phyloP scores from a whole-genome alignment of 2,797 vertebrate genomes.

The Hydrolagus colliei region DNA sequence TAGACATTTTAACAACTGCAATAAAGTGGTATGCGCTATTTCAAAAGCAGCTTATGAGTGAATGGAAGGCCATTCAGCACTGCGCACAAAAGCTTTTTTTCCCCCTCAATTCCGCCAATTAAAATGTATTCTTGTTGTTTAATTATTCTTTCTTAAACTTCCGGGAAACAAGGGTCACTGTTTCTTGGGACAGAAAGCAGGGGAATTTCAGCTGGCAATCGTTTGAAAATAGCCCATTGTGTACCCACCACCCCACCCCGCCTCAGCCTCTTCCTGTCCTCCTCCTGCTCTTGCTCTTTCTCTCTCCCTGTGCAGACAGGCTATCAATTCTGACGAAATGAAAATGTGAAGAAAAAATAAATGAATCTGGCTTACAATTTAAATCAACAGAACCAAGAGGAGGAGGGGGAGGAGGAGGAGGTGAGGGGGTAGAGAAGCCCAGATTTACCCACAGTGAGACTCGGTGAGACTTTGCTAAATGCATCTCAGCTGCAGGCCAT shows the following conservation, averaged over 20 bases:
- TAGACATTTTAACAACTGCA: constrained; percentile 56
- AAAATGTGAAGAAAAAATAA: constrained; percentile 28
- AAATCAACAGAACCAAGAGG: constrained; percentile 19
- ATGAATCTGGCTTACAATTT: constrained; percentile 27
- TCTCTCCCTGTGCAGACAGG: neutral
- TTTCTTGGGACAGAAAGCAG: too few relatives aligned
- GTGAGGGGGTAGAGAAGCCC: neutral
- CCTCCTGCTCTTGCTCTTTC: too few relatives aligned
- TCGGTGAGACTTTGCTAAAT: neutral
- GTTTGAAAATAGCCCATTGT: too few relatives aligned
- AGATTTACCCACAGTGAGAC: constrained; percentile 11
- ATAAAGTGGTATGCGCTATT: constrained; percentile 46
- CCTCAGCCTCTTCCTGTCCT: too few relatives aligned
- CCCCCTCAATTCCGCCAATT: too few relatives aligned
- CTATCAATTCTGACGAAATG: constrained; percentile 25
- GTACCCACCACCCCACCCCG: too few relatives aligned
- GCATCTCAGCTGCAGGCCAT: constrained; percentile 26
- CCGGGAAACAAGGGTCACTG: too few relatives aligned
- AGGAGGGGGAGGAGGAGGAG: too few relatives aligned
- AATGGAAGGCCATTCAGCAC: constrained; percentile 31
- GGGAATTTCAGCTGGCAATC: too few relatives aligned
- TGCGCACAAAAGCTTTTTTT: too few relatives aligned
- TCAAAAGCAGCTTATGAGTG: constrained; percentile 44
- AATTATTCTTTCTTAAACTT: too few relatives aligned
- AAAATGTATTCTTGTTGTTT: too few relatives aligned